Base-by-base conservation (phyloP, 1,140 invertebrate genomes). In the Delia radicum region DNA sequence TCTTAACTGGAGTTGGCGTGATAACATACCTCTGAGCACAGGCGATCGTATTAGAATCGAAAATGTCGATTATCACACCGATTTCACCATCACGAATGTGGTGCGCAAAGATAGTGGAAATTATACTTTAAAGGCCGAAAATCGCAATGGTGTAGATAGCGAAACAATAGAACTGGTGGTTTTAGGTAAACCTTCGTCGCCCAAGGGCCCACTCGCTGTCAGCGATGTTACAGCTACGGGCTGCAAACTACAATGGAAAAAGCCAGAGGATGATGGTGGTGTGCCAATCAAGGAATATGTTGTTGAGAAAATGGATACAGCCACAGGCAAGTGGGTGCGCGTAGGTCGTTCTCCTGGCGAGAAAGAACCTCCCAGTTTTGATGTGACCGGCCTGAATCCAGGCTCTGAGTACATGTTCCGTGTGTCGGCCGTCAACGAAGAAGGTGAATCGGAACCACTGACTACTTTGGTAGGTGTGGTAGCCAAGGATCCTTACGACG, bases 401-500 rank as follows among this genome's bases (percentile, higher is more conserved):
- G 95, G 95, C 8, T 92, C 94, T 77, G 94, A 97, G 84, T 99
- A 99, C 87, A 95, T 97, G 88, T 99, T 99, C 91, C 89, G 97
- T 48, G 97, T 99, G 0, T 94, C 93, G 0, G 98, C 98, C 65
- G 92, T 97, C 73, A 99, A 99, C 85, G 94, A 95, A 78, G 96
- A 99, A 88, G 98, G 98, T 33, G 95, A 97, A 80, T 98, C 96
- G 6, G 96, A 98, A 79, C 97, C 96, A 6, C 87, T 99, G 28
- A 92, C 93, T 61, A 94, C 96, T 33, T 92, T 95, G 29, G 91
- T 91, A 28, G 91, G 93, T 26, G 94, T 94, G 37, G 88, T 97
- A 18, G 98, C 98, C 74, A 99, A 98, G 88, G 98, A 99, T 93
- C 97, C 98, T 65, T 99, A 92, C 86, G 96, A 96, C 94, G 89